Conservation (phyloP, 2,888 invertebrate genomes). For the Onchidella celtica region DNA sequence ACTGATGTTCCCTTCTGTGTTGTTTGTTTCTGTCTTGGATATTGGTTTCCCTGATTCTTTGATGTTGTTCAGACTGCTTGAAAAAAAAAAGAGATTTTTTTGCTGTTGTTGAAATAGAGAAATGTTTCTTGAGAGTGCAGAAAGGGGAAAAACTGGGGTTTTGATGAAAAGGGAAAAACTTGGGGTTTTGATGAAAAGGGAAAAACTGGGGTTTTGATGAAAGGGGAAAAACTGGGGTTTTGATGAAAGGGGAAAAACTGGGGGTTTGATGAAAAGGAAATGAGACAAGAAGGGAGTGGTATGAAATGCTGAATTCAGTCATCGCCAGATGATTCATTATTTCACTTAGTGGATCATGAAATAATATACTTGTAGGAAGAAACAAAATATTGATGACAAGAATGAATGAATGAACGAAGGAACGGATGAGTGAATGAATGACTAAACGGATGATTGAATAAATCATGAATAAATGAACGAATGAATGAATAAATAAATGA, state of each 20-base stretch:
- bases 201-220: background rate
- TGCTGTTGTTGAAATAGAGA: too few species aligned
- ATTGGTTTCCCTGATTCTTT: too few species aligned
- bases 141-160: background rate
- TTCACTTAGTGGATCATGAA: too few species aligned
- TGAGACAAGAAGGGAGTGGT: too few species aligned
- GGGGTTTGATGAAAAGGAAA: background rate
- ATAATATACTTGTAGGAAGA: too few species aligned
- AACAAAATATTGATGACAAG: too few species aligned
- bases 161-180: background rate
- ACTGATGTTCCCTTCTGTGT: too few species aligned
- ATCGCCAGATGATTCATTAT: too few species aligned
- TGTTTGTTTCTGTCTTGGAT: too few species aligned
- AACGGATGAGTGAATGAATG: background rate
- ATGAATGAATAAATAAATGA: background rate
- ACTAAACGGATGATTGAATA: background rate
- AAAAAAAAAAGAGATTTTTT: too few species aligned
- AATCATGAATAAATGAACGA: background rate
- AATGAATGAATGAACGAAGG: background rate
- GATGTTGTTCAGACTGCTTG: too few species aligned
- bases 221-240: background rate
- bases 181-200: background rate
- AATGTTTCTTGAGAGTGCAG: background rate
- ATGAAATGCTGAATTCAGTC: too few species aligned
- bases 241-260: background rate